phyloP scores from a whole-genome alignment of 2,113 vertebrate genomes.

The Procavia capensis region DNA sequence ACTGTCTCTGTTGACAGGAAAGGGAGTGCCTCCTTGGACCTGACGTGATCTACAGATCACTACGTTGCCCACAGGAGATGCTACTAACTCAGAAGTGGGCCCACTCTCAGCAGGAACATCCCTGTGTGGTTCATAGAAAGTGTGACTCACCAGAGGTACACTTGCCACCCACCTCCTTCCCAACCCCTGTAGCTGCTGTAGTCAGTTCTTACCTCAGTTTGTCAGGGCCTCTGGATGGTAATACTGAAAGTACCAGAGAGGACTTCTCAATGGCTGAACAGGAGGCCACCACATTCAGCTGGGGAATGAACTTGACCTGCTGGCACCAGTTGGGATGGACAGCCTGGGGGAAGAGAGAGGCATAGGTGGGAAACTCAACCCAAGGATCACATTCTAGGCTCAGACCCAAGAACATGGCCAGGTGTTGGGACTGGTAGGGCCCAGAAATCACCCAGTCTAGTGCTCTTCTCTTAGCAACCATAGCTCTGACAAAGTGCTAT shows the following conservation, averaged over 20 bases:
- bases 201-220: constrained; percentile 69
- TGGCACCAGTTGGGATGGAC: constrained; percentile 80
- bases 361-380: fast-evolving
- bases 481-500: neutral
- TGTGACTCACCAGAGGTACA: neutral
- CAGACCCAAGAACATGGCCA: neutral
- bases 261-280: constrained; percentile 75
- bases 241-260: constrained; percentile 36
- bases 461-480: neutral
- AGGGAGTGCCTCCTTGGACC: neutral
- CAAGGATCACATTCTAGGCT: neutral
- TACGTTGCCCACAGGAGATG: neutral
- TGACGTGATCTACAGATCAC: neutral
- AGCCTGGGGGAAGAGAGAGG: constrained; percentile 33
- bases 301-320: constrained; percentile 81
- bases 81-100: neutral
- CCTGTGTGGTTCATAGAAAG: neutral
- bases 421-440: too few relatives aligned
- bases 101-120: neutral
- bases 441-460: neutral
- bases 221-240: constrained; percentile 18
- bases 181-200: neutral
- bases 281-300: constrained; percentile 77
- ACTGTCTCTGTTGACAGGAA: neutral
- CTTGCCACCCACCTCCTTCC: neutral